These are phyloP conservation scores for Ischnus inquisitorius DNA, from an alignment of 2,888 invertebrate genomes.

Conservation along the genomic window DNA sequence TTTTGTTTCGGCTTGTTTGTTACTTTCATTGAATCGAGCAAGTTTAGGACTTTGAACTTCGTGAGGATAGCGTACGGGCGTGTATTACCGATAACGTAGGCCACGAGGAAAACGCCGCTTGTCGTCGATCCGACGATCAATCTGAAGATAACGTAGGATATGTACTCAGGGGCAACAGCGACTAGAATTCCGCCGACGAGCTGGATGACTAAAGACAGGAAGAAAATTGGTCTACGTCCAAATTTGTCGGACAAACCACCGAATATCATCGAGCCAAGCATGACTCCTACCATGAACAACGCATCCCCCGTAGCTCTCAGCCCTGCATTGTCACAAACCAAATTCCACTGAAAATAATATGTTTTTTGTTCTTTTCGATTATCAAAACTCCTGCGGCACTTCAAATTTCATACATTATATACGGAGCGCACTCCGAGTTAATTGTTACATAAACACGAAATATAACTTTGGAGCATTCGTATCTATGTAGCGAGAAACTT, in stretches of 20 bases:
- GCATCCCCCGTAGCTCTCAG: slow-evolving; percentile 89
- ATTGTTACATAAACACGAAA: neutral
- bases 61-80: slow-evolving; percentile 2
- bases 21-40: neutral
- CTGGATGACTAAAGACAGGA: slow-evolving; percentile 90
- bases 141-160: slow-evolving; percentile 89
- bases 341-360: slow-evolving; percentile 87
- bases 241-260: slow-evolving; percentile 91
- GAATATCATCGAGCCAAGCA: slow-evolving; percentile 90
- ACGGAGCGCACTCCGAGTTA: neutral
- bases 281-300: slow-evolving; percentile 90
- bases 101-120: slow-evolving; percentile 92
- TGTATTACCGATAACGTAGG: slow-evolving; percentile 91
- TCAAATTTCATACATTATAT: neutral
- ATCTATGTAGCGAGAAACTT: neutral
- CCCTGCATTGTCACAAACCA: slow-evolving; percentile 89
- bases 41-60: neutral
- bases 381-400: neutral
- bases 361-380: slow-evolving; percentile 26
- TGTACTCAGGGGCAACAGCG: slow-evolving; percentile 89
- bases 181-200: slow-evolving; percentile 89
- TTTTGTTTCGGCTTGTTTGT: slow-evolving; percentile 15
- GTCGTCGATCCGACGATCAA: slow-evolving; percentile 91
- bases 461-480: too few species aligned
- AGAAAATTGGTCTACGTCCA: slow-evolving; percentile 91